Conservation (phyloP, 1,140 invertebrate species). For the Mylabris phalerata region DNA sequence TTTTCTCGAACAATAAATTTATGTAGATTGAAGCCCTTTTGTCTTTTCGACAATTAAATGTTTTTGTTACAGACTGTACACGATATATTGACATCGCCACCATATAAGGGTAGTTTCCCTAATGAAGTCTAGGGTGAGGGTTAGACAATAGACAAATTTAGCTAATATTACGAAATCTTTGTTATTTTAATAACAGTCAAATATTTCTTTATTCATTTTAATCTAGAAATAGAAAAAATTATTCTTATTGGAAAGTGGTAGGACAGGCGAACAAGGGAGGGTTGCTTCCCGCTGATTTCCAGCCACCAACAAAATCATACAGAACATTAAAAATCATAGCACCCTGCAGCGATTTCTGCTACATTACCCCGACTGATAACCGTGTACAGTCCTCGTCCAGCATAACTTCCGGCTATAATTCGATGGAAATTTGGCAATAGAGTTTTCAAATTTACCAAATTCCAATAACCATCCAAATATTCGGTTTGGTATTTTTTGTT, state of each 20-base stretch:
- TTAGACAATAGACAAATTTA: conserved; percentile 11
- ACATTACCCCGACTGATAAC: conserved; percentile 14
- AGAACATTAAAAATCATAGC: conserved; percentile 16
- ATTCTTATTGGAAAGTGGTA: too few species aligned
- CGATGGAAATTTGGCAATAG: neutral
- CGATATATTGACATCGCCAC: neutral
- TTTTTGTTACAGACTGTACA: conserved; percentile 7
- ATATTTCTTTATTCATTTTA: too few species aligned
- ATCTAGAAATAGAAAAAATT: too few species aligned
- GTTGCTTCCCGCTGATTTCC: neutral
- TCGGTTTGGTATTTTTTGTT: too few species aligned
- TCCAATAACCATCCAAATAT: neutral
- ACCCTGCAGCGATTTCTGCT: conserved; percentile 14
- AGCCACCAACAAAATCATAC: conserved; percentile 12
- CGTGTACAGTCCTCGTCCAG: neutral
- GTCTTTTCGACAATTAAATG: too few species aligned
- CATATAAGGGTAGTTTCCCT: conserved; percentile 10
- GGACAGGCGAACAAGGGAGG: too few species aligned
- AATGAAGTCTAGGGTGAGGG: conserved; percentile 6
- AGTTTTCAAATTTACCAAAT: conserved; percentile 8
- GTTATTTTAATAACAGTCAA: neutral
- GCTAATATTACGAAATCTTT: conserved; percentile 7
- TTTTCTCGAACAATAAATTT: too few species aligned
- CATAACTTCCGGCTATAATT: neutral
- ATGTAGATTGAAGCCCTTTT: too few species aligned